Percentiles rank a stretch among this genome's conserved stretches.
Conservation (phyloP, 2,797 vertebrate species). For the Luscinia luscinia region DNA sequence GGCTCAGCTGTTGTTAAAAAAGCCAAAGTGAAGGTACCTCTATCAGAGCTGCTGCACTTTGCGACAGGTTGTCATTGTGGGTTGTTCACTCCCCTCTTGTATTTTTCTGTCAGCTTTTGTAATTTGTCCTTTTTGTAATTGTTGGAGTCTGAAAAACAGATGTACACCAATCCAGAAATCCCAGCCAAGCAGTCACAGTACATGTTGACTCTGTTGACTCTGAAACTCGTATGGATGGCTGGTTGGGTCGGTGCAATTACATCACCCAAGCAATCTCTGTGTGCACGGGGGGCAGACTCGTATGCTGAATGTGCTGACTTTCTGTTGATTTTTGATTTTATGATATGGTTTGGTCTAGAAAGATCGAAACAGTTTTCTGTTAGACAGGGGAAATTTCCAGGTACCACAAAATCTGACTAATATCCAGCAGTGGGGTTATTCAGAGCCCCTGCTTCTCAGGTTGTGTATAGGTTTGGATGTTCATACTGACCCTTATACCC, state of each 20-base stretch:
- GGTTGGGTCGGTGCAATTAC: neutral
- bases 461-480: neutral
- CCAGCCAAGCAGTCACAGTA: neutral
- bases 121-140: neutral
- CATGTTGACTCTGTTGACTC: neutral
- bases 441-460: neutral
- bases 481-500: neutral
- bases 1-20: neutral
- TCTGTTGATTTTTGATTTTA: neutral
- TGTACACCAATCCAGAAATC: neutral
- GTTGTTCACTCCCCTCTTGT: neutral
- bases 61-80: neutral
- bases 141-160: neutral
- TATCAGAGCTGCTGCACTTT: neutral
- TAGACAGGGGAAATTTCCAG: neutral
- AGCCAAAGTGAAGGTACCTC: neutral
- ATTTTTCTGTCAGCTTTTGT: neutral
- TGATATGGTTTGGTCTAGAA: neutral
- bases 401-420: neutral
- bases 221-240: neutral
- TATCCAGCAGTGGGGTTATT: neutral
- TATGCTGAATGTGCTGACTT: neutral
- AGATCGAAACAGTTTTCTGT: neutral
- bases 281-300: fast-evolving
- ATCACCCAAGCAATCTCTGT: fast-evolving